Evolutionary conservation across 1,140 invertebrate genomes (phyloP), one percentile per base, ranked within the genome.

Genomic region (Drosophila ambigua): DNA sequence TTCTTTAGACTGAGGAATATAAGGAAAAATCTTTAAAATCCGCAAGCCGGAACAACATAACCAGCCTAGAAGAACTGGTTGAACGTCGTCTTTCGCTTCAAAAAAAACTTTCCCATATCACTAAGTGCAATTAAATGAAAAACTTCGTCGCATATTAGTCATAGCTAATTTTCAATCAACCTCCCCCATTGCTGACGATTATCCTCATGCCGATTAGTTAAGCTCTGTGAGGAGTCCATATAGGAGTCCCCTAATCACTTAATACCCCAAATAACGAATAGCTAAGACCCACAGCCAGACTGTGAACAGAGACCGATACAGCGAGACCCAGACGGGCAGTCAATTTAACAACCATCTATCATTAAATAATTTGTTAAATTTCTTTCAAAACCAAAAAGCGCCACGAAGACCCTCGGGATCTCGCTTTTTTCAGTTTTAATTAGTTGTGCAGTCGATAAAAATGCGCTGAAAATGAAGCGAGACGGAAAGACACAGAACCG

Each of bases 351-450:
- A 51, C 79, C 83, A 87, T 87, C 83, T 87, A 87, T 87, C 83
- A 87, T 87, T 87, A 87, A 88, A 87, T 87, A 87, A 87, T 87
- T 87, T 87, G 83, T 83, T 87, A 69, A 87, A 79, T 87, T 84
- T 79, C 48, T 24, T 35, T 20, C 11, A 39, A 39, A 73, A 65
- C 75, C 59, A 74, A 75, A 87, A 69, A 83, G 83, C 83, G 83
- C 83, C 83, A 76, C 51, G 58, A 55, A 64, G 62, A 61, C 79
- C 78, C 80, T 61, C 26, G 57, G 73, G 79, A 74, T 41, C 48
- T 45, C 65, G 24, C 44, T 41, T 43, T 49, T 58, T 71, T 58
- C 67, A 71, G 65, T 87, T 87, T 87, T 87, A 87, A 87, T 87
- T 88, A 87, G 83, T 87, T 87, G 79, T 79, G 76, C 79, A 88